Evolutionary conservation across 2,888 invertebrate species (phyloP).

Genomic region (Salpingus planirostris): DNA sequence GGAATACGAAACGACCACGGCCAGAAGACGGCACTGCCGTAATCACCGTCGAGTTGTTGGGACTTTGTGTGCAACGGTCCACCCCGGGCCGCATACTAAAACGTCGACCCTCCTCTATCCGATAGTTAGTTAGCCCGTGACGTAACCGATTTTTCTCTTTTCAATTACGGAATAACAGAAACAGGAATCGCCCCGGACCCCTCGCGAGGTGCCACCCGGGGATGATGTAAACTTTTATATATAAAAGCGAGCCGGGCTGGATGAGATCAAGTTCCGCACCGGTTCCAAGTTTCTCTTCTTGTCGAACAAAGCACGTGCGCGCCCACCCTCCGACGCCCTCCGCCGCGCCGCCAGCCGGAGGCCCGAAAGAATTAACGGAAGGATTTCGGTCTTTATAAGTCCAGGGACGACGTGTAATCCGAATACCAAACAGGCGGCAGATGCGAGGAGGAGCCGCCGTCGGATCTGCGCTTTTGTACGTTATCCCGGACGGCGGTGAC

Average conservation of each 20-base stretch:
- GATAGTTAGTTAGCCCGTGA: too few species aligned
- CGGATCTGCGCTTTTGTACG: neutral
- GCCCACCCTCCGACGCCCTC: slow-evolving; percentile 15
- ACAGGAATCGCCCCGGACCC: neutral
- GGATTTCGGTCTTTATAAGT: slow-evolving; percentile 27
- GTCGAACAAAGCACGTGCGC: slow-evolving; percentile 18
- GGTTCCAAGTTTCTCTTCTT: slow-evolving; percentile 15
- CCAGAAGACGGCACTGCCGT: too few species aligned
- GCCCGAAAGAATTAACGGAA: slow-evolving; percentile 26
- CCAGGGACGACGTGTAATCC: slow-evolving; percentile 25
- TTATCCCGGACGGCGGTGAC: neutral
- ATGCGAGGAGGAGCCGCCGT: slow-evolving; percentile 8
- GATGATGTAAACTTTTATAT: slow-evolving; percentile 16
- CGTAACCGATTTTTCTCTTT: slow-evolving; percentile 2
- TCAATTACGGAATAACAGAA: slow-evolving; percentile 4
- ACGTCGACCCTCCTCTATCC: too few species aligned
- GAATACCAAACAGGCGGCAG: slow-evolving; percentile 32
- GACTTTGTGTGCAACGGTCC: too few species aligned
- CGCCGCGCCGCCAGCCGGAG: too few species aligned
- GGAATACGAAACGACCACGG: too few species aligned
- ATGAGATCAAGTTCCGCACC: slow-evolving; percentile 16
- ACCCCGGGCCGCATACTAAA: too few species aligned
- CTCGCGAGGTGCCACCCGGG: slow-evolving; percentile 1
- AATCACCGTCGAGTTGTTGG: too few species aligned
- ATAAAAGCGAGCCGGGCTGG: too few species aligned